phyloP scores from a whole-genome alignment of 2,797 vertebrate species.

The Alca torda region DNA sequence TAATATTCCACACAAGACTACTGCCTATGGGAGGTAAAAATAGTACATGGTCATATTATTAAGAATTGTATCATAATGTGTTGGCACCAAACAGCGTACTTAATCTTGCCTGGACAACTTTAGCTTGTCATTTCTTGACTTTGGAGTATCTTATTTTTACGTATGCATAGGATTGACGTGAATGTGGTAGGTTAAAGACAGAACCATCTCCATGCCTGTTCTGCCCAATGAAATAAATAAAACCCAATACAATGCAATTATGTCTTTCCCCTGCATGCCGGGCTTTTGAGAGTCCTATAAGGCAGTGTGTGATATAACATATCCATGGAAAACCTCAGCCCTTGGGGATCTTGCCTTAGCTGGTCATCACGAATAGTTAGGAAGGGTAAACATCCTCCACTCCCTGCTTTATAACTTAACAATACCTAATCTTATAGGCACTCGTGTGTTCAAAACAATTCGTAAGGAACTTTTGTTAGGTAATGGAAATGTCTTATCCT shows the following conservation, averaged over 20 bases:
- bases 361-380: background rate
- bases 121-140: background rate
- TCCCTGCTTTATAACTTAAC: background rate
- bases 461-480: background rate
- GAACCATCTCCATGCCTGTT: background rate
- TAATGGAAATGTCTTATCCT: background rate
- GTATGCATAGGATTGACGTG: background rate
- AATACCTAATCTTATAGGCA: background rate
- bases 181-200: background rate
- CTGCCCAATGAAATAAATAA: background rate
- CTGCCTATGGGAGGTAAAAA: background rate
- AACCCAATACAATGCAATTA: background rate
- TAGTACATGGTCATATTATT: background rate
- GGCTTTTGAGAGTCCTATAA: background rate
- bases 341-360: background rate
- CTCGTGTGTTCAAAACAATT: background rate
- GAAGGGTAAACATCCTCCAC: background rate
- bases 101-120: background rate
- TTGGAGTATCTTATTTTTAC: background rate
- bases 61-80: background rate
- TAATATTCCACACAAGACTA: background rate
- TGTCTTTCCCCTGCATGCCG: background rate
- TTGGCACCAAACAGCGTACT: background rate
- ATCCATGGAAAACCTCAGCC: background rate
- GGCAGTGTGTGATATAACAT: background rate